Base-by-base conservation (phyloP, 2,888 invertebrate species). In the Myopa testacea region DNA sequence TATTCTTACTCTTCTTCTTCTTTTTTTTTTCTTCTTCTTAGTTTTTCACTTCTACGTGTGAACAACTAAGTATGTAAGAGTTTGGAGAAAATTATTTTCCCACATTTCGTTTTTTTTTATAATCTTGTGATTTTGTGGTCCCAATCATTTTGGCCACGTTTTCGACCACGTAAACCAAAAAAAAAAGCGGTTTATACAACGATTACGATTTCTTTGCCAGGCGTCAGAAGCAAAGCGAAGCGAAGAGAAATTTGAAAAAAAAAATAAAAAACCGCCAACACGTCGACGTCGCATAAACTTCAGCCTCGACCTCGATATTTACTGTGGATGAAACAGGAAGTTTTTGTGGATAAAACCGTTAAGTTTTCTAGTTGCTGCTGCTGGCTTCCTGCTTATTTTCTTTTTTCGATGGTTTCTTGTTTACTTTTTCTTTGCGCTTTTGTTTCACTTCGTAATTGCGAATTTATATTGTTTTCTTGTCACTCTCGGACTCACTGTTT, bases 251-350 rank as follows among this genome's bases (percentile, higher is more conserved):
- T 1, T 50, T 2, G 50, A 8, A 50, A 14, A 50, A 14, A 50
- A 14, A 50, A 50, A 14, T 8, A 50, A 55, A n/a, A 55, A 55
- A 55, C 14, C n/a, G 14, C 55, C 55, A 55, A 5, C 55, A n/a
- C 45, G 45, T 45, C 45, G 45, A 45, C 45, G 16, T 10, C 55
- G n/a, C 10, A 55, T 16, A 10, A 55, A 55, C 55, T 5, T 4
- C 55, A 55, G 55, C 55, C 45, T 45, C 45, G n/a, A 55, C 16
- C 55, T 55, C 55, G n/a, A 55, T 55, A 55, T 55, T 55, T n/a
- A n/a, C 55, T 12, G n/a, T n/a, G 55, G 55, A 55, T 55, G 10
- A 45, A 55, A 55, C 55, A 16, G 5, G 55, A 55, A 16, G 10
- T 16, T 55, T 55, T 45, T 6, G 10, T 5, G 4, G 16, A 55